Conservation (phyloP, 1,140 invertebrate genomes). For the Musca domestica region DNA sequence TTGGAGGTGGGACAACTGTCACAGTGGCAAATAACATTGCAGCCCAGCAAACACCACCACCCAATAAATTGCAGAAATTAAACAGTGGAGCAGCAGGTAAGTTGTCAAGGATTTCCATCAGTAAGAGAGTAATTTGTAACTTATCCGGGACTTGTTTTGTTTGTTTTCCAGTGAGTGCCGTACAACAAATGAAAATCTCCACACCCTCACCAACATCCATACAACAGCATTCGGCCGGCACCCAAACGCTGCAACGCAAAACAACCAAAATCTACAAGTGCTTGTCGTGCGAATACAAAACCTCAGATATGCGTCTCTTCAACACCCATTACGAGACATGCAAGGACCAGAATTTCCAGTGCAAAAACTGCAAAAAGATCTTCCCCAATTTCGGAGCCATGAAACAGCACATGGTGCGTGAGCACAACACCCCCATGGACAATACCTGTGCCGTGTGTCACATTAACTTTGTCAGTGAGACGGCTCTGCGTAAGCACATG, state of each 20-base stretch:
- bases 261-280: slow-evolving; percentile 53
- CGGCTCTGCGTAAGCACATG: slow-evolving; percentile 51
- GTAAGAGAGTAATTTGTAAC: neutral
- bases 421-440: slow-evolving; percentile 49
- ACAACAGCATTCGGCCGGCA: slow-evolving; percentile 32
- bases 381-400: slow-evolving; percentile 49
- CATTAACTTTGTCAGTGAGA: slow-evolving; percentile 51
- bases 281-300: slow-evolving; percentile 53
- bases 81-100: slow-evolving; percentile 31
- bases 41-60: slow-evolving; percentile 17
- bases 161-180: slow-evolving; percentile 24
- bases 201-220: slow-evolving; percentile 18
- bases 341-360: slow-evolving; percentile 52
- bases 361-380: slow-evolving; percentile 51
- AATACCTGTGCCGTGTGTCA: slow-evolving; percentile 51
- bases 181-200: slow-evolving; percentile 40
- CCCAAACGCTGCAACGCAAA: slow-evolving; percentile 44
- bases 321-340: slow-evolving; percentile 52
- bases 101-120: neutral
- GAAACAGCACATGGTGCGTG: slow-evolving; percentile 51
- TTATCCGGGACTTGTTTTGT: neutral
- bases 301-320: slow-evolving; percentile 51
- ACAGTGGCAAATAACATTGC: slow-evolving; percentile 8
- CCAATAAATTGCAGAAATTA: slow-evolving; percentile 46
- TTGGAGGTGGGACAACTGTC: neutral